Percentiles rank a stretch among this genome's conserved stretches.
Conservation (phyloP, 2,888 invertebrate genomes). For the Temnothorax ravouxi region DNA sequence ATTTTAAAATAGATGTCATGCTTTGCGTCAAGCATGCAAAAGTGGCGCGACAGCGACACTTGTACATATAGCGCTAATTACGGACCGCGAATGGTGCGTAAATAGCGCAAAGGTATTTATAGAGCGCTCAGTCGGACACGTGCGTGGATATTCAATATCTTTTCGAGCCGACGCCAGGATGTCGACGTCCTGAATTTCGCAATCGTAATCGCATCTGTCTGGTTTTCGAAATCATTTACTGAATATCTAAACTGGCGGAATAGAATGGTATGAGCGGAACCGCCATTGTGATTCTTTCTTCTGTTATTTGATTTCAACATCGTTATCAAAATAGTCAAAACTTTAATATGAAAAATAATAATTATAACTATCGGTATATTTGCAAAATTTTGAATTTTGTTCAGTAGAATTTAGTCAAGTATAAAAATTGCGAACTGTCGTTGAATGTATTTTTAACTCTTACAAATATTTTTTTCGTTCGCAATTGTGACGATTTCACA, state of each 20-base stretch:
- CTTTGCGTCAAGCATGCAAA: conserved; percentile 31
- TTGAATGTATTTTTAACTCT: neutral
- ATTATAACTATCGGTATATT: neutral
- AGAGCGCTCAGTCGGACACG: conserved; percentile 26
- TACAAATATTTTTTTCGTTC: neutral
- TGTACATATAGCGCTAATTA: conserved; percentile 46
- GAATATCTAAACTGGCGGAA: neutral
- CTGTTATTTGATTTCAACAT: neutral
- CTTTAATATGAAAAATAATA: neutral
- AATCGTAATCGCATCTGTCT: conserved; percentile 1
- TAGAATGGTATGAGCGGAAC: neutral
- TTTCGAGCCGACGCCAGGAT: conserved; percentile 12
- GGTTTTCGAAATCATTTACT: neutral
- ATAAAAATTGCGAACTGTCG: neutral
- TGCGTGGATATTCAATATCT: conserved; percentile 41
- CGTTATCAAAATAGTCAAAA: neutral
- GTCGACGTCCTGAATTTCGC: conserved; percentile 37
- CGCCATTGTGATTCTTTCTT: neutral
- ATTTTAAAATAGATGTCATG: conserved; percentile 40
- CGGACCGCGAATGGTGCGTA: conserved; percentile 42
- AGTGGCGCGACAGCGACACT: conserved; percentile 12
- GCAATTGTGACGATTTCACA: neutral
- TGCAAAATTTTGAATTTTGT: neutral
- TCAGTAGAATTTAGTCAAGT: neutral
- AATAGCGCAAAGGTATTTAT: conserved; percentile 44